Evolutionary conservation across 2,113 vertebrate genomes (phyloP).

Genomic region (Laticauda laticaudata): DNA sequence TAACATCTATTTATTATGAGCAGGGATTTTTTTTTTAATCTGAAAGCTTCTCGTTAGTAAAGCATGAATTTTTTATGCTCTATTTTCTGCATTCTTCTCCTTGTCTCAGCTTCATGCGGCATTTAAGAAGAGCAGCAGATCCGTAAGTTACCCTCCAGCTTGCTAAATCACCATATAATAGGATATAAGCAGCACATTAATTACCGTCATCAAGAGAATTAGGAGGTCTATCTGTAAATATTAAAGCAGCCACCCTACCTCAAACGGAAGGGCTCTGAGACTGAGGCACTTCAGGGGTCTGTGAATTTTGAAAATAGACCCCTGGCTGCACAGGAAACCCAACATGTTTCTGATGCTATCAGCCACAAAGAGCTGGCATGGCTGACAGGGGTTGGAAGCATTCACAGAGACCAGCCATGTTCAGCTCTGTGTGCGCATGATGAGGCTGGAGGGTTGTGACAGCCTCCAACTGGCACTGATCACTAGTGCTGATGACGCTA

Average conservation of each 20-base stretch:
- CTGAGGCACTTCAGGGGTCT: slow-evolving; percentile 39
- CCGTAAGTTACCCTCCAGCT: slow-evolving; percentile 58
- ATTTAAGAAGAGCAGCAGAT: slow-evolving; percentile 56
- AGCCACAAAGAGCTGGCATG: not conserved
- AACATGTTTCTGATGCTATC: slow-evolving; percentile 48
- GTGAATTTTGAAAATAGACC: slow-evolving; percentile 46
- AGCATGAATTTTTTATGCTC: slow-evolving; percentile 63
- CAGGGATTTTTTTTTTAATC: slow-evolving; percentile 46
- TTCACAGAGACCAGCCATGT: not conserved
- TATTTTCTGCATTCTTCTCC: slow-evolving; percentile 64
- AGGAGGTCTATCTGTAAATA: slow-evolving; percentile 64
- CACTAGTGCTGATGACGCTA: not conserved
- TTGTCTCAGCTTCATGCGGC: slow-evolving; percentile 51
- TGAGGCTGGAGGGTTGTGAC: not conserved
- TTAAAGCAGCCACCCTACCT: slow-evolving; percentile 58
- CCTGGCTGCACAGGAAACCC: slow-evolving; percentile 41
- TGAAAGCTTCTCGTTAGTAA: slow-evolving; percentile 62
- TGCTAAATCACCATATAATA: slow-evolving; percentile 57
- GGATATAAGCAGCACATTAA: slow-evolving; percentile 68
- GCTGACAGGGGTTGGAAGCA: not conserved
- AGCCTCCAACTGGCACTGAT: not conserved
- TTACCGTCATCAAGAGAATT: slow-evolving; percentile 66
- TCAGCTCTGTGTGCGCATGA: too few species aligned
- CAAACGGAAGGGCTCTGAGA: slow-evolving; percentile 37
- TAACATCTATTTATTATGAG: slow-evolving; percentile 54